Evolutionary conservation across 2,888 invertebrate genomes (phyloP).

Genomic region (Pseudanteris insignis): DNA sequence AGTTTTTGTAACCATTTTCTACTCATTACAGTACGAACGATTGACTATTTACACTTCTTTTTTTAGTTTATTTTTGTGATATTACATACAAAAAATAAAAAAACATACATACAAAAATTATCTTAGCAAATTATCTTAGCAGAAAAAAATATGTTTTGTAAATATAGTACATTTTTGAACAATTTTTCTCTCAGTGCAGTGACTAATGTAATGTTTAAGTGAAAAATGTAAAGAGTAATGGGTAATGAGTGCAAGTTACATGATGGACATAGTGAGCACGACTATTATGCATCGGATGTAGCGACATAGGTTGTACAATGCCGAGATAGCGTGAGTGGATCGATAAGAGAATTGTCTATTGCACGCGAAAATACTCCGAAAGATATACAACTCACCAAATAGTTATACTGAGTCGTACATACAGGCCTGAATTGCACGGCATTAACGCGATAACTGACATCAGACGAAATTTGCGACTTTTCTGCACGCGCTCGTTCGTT

Average conservation of each 20-base stretch:
- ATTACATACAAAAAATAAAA: too few relatives aligned
- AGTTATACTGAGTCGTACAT: slow-evolving; percentile 41
- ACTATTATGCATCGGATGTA: slow-evolving; percentile 25
- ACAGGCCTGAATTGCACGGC: slow-evolving; percentile 37
- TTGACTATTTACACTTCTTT: too few relatives aligned
- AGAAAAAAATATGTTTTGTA: too few relatives aligned
- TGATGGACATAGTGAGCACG: slow-evolving; percentile 13
- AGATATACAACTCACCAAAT: slow-evolving; percentile 52
- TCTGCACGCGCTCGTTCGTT: slow-evolving; percentile 15
- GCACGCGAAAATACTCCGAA: slow-evolving; percentile 55
- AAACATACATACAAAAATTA: too few relatives aligned
- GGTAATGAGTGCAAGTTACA: slow-evolving; percentile 7
- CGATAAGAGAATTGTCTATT: slow-evolving; percentile 62
- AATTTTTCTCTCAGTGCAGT: too few relatives aligned
- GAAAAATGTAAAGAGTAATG: too few relatives aligned
- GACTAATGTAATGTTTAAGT: too few relatives aligned
- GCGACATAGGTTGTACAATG: slow-evolving; percentile 28
- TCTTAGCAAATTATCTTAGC: too few relatives aligned
- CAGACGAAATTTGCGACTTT: slow-evolving; percentile 33
- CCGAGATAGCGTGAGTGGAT: slow-evolving; percentile 51
- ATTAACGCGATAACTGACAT: slow-evolving; percentile 43
- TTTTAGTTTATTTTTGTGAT: too few relatives aligned
- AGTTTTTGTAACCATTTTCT: too few relatives aligned
- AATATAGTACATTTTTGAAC: too few relatives aligned
- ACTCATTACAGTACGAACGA: too few relatives aligned